These are phyloP conservation scores for Diuraphis noxia DNA, from an alignment of 1,140 invertebrate genomes.

Conservation along the genomic window DNA sequence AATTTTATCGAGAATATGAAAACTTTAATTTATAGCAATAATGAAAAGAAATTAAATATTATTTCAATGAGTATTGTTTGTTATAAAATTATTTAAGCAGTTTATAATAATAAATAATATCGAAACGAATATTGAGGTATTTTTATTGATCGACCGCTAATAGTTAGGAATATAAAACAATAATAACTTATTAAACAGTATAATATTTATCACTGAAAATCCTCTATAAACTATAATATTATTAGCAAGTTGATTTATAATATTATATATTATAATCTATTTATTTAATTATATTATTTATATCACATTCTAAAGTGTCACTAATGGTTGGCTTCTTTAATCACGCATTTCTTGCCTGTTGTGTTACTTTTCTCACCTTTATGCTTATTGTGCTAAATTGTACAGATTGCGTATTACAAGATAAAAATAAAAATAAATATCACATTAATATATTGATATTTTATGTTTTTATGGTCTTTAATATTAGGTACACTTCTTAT, in stretches of 20 bases:
- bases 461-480: too few relatives aligned
- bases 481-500: background rate
- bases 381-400: too few relatives aligned
- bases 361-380: too few relatives aligned
- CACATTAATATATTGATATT: background rate
- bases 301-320: too few relatives aligned
- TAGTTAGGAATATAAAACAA: background rate
- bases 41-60: background rate
- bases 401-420: too few relatives aligned
- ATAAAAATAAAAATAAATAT: too few relatives aligned
- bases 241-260: background rate
- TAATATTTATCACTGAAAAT: background rate
- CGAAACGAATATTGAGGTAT: background rate
- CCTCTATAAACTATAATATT: background rate
- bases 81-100: background rate
- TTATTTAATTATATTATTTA: too few relatives aligned
- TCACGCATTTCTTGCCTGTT: too few relatives aligned
- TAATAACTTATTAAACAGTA: background rate
- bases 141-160: background rate
- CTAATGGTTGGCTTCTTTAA: too few relatives aligned
- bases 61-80: background rate
- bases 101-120: background rate
- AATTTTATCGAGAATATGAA: background rate
- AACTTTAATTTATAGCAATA: background rate
- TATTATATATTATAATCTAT: background rate